Conservation (phyloP, 2,113 vertebrate genomes). For the Leiothrix lutea region DNA sequence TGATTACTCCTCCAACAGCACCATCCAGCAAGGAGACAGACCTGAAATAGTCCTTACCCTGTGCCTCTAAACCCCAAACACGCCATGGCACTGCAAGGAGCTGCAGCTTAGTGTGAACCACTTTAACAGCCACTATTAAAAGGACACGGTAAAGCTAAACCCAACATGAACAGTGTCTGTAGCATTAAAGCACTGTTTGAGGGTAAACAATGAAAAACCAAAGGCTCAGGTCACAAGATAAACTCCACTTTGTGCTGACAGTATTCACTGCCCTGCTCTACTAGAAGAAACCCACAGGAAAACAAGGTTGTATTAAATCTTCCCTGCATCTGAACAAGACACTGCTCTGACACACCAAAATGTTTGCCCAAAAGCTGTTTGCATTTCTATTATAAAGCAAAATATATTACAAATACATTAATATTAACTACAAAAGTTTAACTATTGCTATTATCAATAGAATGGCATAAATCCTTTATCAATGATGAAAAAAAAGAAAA, state of each 20-base stretch:
- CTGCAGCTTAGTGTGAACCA: background rate
- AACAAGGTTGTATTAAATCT: background rate
- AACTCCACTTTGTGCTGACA: background rate
- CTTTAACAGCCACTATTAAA: background rate
- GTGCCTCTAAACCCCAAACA: background rate
- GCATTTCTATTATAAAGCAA: background rate
- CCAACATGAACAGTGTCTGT: accelerated
- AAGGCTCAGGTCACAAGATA: background rate
- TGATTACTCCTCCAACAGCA: background rate
- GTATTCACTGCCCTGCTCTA: background rate
- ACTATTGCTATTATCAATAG: background rate
- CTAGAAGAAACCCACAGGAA: background rate
- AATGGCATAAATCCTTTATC: background rate
- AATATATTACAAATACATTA: background rate
- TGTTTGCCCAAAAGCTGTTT: background rate
- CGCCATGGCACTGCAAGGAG: accelerated
- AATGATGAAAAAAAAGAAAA: accelerated
- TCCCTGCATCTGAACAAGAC: background rate
- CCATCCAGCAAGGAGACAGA: background rate
- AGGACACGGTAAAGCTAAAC: background rate
- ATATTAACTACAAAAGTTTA: background rate
- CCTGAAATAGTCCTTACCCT: background rate
- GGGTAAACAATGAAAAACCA: background rate
- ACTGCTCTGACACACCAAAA: background rate
- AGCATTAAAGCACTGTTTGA: background rate